A percentile compares a stretch with the other conserved stretches of the same genome.
These are phyloP conservation scores for Mystacornis crossleyi DNA, from an alignment of 2,113 vertebrate genomes.

Conservation along the genomic window DNA sequence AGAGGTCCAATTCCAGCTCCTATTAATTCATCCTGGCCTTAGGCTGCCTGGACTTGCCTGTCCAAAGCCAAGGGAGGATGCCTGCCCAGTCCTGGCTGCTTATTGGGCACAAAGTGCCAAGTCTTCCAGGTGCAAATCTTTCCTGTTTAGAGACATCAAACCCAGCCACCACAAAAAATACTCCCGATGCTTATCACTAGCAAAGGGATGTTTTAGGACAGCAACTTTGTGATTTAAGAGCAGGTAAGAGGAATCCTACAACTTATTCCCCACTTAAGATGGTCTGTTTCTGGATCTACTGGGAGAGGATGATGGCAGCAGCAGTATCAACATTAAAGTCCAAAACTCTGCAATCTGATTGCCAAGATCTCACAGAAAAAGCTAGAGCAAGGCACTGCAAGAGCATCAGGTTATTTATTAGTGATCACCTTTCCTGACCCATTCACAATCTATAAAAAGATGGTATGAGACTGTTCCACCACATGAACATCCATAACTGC, in stretches of 20 bases:
- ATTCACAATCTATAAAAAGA: background rate
- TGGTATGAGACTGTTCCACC: background rate
- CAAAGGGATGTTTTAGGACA: background rate
- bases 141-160: background rate
- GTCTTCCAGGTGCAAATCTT: background rate
- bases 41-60: background rate
- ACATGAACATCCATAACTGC: accelerated
- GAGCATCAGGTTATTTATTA: background rate
- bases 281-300: background rate
- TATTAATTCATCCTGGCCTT: background rate
- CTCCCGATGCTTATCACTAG: accelerated
- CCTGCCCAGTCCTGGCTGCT: background rate
- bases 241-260: background rate
- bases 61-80: background rate
- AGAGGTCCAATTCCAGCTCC: background rate
- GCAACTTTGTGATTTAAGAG: background rate
- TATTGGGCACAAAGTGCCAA: background rate
- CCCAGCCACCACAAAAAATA: background rate
- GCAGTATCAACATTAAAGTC: background rate
- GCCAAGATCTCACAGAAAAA: background rate
- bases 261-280: background rate
- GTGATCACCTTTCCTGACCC: background rate
- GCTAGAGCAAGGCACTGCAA: background rate
- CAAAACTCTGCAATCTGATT: background rate
- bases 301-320: background rate